phyloP scores from a whole-genome alignment of 2,797 vertebrate genomes.

The Semotilus atromaculatus region DNA sequence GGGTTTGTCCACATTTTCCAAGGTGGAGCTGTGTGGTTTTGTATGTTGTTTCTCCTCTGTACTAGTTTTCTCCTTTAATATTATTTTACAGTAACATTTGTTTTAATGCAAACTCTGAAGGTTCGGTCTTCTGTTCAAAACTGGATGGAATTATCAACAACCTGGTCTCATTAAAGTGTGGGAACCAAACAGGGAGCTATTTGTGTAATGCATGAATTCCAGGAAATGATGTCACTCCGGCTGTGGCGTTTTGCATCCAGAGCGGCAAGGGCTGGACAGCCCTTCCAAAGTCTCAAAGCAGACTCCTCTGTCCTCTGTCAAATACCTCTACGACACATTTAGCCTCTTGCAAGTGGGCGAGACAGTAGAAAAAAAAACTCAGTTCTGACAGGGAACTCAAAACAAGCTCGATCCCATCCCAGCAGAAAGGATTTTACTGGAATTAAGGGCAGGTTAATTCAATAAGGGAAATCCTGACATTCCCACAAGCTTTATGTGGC shows the following conservation, averaged over 20 bases:
- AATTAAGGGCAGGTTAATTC: constrained; percentile 44
- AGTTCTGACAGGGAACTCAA: neutral
- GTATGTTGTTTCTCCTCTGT: constrained; percentile 53
- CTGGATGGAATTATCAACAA: constrained; percentile 55
- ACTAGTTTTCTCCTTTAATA: constrained; percentile 62
- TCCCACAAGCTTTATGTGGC: constrained; percentile 15
- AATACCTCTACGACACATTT: constrained; percentile 56
- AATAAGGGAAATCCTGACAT: constrained; percentile 34
- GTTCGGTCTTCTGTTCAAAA: constrained; percentile 60
- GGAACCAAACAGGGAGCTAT: constrained; percentile 79
- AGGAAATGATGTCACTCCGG: constrained; percentile 82
- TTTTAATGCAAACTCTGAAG: constrained; percentile 59
- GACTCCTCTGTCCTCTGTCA: constrained; percentile 52
- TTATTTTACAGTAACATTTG: constrained; percentile 60
- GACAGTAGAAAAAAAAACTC: neutral
- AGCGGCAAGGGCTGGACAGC: constrained; percentile 60
- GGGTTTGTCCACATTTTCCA: constrained; percentile 36
- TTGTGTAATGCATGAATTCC: constrained; percentile 80
- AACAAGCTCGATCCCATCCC: constrained; percentile 24
- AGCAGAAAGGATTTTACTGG: constrained; percentile 9
- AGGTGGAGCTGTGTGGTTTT: constrained; percentile 51
- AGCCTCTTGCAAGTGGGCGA: constrained; percentile 38
- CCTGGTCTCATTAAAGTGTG: constrained; percentile 65
- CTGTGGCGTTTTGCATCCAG: constrained; percentile 68
- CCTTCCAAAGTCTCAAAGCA: constrained; percentile 55